These are phyloP conservation scores for Bombus superbus DNA, from an alignment of 1,140 invertebrate genomes.

Conservation along the genomic window DNA sequence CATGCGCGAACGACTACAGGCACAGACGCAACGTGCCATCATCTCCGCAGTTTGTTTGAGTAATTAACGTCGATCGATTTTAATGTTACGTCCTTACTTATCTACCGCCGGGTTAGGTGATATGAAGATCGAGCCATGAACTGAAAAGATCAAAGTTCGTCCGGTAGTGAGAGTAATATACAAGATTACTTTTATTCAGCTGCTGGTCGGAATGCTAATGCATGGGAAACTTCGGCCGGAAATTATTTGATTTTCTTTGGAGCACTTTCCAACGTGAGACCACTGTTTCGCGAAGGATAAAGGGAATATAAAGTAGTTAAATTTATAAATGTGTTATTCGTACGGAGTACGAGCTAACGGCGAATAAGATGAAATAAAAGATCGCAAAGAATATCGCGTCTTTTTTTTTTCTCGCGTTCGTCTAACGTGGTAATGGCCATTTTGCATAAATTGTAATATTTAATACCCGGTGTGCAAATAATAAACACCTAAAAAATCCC, in stretches of 20 bases:
- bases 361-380: neutral
- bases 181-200: neutral
- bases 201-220: neutral
- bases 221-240: neutral
- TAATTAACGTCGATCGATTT: constrained; percentile 37
- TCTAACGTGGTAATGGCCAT: neutral
- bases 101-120: neutral
- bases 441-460: neutral
- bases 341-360: neutral
- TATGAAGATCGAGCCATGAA: neutral
- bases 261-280: neutral
- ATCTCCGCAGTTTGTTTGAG: neutral
- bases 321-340: neutral
- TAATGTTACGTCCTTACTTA: constrained; percentile 1
- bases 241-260: constrained; percentile 7
- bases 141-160: neutral
- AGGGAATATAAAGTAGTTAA: neutral
- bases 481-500: neutral
- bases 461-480: neutral
- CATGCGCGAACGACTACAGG: too few relatives aligned
- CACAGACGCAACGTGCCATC: neutral
- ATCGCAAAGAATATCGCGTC: neutral
- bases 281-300: neutral
- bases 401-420: neutral
- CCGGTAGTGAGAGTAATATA: neutral